phyloP scores from a whole-genome alignment of 2,888 invertebrate species.

The Oligia latruncula region DNA sequence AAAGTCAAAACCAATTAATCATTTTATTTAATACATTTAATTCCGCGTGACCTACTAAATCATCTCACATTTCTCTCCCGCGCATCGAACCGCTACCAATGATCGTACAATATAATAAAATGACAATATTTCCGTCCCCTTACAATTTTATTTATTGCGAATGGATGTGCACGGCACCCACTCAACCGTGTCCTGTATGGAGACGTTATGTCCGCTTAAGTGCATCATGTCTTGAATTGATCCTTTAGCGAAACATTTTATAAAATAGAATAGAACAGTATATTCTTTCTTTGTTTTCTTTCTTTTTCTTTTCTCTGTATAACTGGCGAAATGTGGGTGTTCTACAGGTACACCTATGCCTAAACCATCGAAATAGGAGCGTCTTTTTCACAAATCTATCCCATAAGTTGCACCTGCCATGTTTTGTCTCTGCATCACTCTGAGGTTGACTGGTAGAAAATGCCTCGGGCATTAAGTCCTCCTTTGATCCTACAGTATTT shows the following conservation, averaged over 20 bases:
- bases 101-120: constrained; percentile 36
- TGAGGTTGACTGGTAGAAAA: neutral
- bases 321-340: neutral
- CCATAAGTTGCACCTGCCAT: neutral
- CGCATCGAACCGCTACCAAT: constrained; percentile 18
- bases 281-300: neutral
- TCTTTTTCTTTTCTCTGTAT: too few relatives aligned
- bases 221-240: constrained; percentile 28
- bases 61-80: neutral
- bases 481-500: neutral
- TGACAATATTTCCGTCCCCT: constrained; percentile 44
- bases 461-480: neutral
- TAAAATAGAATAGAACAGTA: neutral
- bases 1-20: neutral
- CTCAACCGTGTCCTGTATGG: constrained; percentile 10
- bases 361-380: neutral
- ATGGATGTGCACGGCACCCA: constrained; percentile 35
- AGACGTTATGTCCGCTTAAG: constrained; percentile 34
- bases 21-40: neutral
- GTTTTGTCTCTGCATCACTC: neutral
- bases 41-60: neutral
- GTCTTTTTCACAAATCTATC: neutral
- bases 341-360: neutral
- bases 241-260: constrained; percentile 3
- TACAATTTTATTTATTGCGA: constrained; percentile 49